Conservation (phyloP, 2,888 invertebrate genomes). For the Acleris sparsana region DNA sequence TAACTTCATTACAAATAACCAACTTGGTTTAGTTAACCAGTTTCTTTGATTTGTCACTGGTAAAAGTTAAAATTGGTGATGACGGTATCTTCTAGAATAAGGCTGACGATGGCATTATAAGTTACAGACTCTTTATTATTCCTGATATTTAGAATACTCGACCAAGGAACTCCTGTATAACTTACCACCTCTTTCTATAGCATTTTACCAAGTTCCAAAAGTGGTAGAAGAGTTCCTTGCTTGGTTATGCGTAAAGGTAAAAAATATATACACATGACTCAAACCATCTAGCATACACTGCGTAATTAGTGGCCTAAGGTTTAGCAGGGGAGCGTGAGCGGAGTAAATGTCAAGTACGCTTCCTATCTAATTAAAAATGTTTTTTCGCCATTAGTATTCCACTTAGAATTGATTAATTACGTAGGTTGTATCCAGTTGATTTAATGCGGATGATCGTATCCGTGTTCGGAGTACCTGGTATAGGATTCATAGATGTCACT, state of each 20-base stretch:
- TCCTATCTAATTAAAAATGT: constrained; percentile 50
- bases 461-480: constrained; percentile 15
- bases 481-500: constrained; percentile 11
- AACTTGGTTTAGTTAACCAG: no score
- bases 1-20: no score
- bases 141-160: no score
- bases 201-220: no score
- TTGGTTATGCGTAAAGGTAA: neutral
- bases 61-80: no score
- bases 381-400: constrained; percentile 41
- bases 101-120: no score
- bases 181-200: no score
- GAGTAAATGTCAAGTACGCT: constrained; percentile 61
- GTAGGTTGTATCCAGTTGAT: constrained; percentile 18
- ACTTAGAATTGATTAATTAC: constrained; percentile 35
- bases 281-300: constrained; percentile 18
- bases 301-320: constrained; percentile 25
- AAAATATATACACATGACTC: neutral
- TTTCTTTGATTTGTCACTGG: no score
- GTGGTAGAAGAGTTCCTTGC: no score
- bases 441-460: constrained; percentile 27
- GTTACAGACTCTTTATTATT: no score
- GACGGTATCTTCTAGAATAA: no score
- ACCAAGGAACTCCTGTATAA: no score
- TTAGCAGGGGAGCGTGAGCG: constrained; percentile 38